Base-by-base conservation (phyloP, 1,140 invertebrate genomes). In the Meloidogyne exigua region DNA sequence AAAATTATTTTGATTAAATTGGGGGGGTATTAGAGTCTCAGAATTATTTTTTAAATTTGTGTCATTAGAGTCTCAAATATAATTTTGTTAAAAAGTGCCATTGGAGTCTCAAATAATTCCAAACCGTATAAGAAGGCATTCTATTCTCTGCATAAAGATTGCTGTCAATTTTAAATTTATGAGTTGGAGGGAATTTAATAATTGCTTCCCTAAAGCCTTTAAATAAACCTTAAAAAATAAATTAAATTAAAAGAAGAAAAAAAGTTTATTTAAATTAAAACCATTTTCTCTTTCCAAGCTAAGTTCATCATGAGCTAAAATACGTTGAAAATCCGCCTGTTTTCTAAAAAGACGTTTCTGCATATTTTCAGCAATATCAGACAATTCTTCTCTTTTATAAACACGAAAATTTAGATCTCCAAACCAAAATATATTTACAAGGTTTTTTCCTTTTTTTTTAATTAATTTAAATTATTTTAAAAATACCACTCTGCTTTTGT, bases 91-190 rank as follows among this genome's bases (percentile, higher is more conserved):
- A n/a, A n/a, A 2, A 39, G 36, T 3, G 3, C 36, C 0, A 39
- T 39, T 39, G 32, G 21, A 13, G 21, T 72, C 1, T 13, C 26
- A 42, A 11, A 10, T 0, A n/a, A 10, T 65, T 23, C 5, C n/a
- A 49, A 75, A 84, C 81, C n/a, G 81, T 82, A 39, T 82, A 82
- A 12, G 81, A 82, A 71, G 81, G 81, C 39, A 82, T 72, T 68
- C 81, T 28, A 42, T 84, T 76, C n/a, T 44, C 21, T 3, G 65
- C 68, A 57, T 84, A 82, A 18, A n/a, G 11, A 70, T 70, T 82
- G 26, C 68, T 84, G 21, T 67, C 77, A 12, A 70, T 28, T 9
- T 67, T 5, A 62, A 84, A 82, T 42, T 82, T 82, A 72, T 82
- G 82, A 21, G 81, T 82, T 18, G 81, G 81, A n/a, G 81, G 81